Evolutionary conservation across 2,113 vertebrate genomes (phyloP).

Genomic region (Dipodomys stephensi): DNA sequence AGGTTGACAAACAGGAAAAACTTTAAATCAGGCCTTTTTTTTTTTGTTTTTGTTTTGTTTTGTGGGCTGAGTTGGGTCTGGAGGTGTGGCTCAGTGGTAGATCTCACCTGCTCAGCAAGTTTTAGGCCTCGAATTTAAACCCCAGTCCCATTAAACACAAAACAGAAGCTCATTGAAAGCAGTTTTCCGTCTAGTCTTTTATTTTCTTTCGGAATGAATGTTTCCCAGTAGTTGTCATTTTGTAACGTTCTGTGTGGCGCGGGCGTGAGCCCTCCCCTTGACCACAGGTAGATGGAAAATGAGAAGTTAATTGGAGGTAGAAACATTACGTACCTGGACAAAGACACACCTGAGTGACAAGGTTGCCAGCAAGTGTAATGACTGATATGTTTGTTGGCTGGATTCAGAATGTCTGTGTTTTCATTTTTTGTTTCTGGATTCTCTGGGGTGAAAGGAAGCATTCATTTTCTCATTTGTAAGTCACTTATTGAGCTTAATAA

Average conservation of each 20-base stretch:
- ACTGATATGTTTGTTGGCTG: conserved; percentile 32
- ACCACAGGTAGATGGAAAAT: neutral
- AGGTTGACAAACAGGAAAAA: conserved; percentile 25
- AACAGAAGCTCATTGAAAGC: neutral
- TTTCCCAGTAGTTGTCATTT: conserved; percentile 34
- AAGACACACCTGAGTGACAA: conserved; percentile 21
- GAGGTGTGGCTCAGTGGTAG: too few species aligned
- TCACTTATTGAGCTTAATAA: conserved; percentile 25
- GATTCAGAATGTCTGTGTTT: conserved; percentile 27
- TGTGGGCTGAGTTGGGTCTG: too few species aligned
- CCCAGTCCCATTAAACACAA: too few species aligned
- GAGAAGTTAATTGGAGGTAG: neutral
- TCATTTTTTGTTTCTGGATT: conserved; percentile 15
- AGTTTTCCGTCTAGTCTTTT: neutral
- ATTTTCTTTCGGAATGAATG: neutral
- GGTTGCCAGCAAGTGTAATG: neutral
- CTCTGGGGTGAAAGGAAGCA: neutral
- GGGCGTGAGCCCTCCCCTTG: neutral
- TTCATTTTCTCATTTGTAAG: neutral
- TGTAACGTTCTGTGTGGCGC: neutral
- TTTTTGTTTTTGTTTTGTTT: too few species aligned
- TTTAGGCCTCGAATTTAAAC: too few species aligned
- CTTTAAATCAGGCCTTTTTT: conserved; percentile 32
- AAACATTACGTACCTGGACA: neutral
- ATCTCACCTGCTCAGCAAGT: too few species aligned